Evolutionary conservation across 2,113 vertebrate species (phyloP).

Genomic region (Oreotrochilus melanogaster): DNA sequence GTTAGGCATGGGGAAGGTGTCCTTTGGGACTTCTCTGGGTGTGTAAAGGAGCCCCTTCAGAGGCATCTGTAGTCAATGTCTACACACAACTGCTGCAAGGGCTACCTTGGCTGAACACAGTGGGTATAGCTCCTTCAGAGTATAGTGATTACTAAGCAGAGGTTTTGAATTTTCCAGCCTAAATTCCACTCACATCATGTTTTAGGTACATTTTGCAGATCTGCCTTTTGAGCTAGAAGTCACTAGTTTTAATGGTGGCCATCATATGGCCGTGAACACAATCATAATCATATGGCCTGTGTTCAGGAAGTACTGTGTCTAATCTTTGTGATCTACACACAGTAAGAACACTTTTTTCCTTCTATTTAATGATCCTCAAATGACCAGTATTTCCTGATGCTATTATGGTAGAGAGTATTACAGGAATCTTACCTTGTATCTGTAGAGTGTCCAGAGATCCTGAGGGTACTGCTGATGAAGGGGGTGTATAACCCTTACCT

Average conservation of each 20-base stretch:
- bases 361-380: not conserved
- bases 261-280: not conserved
- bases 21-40: not conserved
- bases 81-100: rapidly evolving
- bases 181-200: not conserved
- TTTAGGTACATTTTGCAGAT: not conserved
- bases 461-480: not conserved
- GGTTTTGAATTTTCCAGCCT: not conserved
- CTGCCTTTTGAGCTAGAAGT: not conserved
- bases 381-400: not conserved
- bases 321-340: not conserved
- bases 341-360: not conserved
- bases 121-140: not conserved
- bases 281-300: not conserved
- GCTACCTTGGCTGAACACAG: not conserved
- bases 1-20: not conserved
- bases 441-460: not conserved
- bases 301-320: not conserved
- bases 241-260: not conserved
- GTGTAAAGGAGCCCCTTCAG: not conserved
- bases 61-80: rapidly evolving
- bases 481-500: not conserved
- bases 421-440: not conserved
- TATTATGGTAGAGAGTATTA: not conserved
- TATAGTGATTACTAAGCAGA: not conserved